A percentile compares a stretch with the other conserved stretches of the same genome.
Evolutionary conservation across 2,113 vertebrate species (phyloP).

Genomic region (Okapia johnstoni): DNA sequence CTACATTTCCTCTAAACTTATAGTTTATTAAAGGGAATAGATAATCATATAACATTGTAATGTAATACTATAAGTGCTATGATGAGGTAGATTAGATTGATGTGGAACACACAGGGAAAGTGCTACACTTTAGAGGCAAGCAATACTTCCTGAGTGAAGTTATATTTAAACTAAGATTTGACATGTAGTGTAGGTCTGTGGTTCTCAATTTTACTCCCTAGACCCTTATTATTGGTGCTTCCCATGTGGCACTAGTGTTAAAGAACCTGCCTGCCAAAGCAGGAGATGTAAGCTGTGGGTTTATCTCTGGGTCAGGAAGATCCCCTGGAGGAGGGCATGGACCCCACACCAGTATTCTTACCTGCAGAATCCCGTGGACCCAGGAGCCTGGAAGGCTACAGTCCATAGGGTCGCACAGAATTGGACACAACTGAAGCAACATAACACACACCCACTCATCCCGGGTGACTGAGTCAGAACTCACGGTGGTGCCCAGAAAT

Average conservation of each 20-base stretch:
- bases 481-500: neutral
- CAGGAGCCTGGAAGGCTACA: neutral
- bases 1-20: neutral
- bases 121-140: neutral
- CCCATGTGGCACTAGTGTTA: neutral
- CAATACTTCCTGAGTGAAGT: neutral
- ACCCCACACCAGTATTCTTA: neutral
- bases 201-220: neutral
- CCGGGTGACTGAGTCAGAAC: neutral
- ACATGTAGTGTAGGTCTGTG: neutral
- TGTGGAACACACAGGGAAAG: neutral
- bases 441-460: accelerated
- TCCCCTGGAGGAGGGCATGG: neutral
- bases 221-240: neutral
- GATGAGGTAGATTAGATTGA: neutral
- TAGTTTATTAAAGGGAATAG: neutral
- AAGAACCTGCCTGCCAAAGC: neutral
- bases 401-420: neutral
- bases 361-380: neutral
- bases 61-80: neutral
- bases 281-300: neutral
- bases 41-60: neutral
- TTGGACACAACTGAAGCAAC: neutral
- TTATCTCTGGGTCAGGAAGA: neutral
- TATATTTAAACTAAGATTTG: neutral